Evolutionary conservation across 2,888 invertebrate genomes (phyloP).

Genomic region (Pristionchus entomophagus): DNA sequence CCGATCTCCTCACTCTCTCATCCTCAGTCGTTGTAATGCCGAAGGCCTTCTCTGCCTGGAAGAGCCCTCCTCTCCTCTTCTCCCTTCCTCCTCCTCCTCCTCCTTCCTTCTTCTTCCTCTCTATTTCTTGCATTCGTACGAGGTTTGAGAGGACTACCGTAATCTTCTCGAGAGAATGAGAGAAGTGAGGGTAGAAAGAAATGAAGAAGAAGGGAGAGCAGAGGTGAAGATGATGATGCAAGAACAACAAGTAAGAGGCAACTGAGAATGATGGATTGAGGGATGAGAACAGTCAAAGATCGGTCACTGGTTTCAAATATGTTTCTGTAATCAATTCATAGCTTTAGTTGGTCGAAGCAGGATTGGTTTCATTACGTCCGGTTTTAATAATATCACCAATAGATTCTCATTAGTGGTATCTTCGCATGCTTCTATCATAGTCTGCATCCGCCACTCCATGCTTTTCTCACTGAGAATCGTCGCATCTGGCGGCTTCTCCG

Average conservation of each 20-base stretch:
- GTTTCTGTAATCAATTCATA: neutral
- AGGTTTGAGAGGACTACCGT: conserved; percentile 29
- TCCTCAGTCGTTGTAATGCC: conserved; percentile 8
- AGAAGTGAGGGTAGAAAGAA: neutral
- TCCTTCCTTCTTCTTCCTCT: conserved; percentile 38
- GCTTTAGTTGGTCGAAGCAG: no score
- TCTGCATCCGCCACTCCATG: neutral
- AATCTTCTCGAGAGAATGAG: conserved; percentile 4
- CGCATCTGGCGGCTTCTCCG: neutral
- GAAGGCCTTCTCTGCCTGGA: neutral
- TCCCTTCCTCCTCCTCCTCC: neutral
- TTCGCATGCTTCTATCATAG: neutral
- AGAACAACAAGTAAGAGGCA: neutral
- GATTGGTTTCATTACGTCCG: no score
- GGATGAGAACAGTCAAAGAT: neutral
- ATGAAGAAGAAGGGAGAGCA: neutral
- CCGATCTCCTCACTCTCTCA: neutral
- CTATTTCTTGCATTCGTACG: conserved; percentile 16
- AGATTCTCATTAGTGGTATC: neutral
- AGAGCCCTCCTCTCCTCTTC: neutral
- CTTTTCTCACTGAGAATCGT: neutral
- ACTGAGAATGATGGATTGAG: conserved; percentile 22
- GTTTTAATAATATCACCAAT: no score
- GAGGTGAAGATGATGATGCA: conserved; percentile 7
- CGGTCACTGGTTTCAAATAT: neutral